phyloP scores from a whole-genome alignment of 2,888 invertebrate species.

The Galeopsomyia nigrocyanea region DNA sequence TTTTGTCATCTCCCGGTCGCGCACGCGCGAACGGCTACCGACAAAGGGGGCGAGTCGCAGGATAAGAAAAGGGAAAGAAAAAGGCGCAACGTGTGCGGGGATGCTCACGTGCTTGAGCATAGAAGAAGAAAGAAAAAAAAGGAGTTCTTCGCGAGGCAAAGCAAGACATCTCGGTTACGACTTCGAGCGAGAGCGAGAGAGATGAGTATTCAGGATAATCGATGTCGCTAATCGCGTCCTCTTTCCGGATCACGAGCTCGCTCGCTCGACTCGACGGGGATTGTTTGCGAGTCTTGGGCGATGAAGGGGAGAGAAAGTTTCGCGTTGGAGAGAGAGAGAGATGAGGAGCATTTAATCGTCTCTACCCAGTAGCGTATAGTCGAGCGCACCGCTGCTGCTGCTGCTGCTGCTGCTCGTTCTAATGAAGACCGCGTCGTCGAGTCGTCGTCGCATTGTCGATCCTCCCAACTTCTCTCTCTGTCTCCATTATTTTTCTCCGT shows the following conservation, averaged over 20 bases:
- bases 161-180: too few relatives aligned
- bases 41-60: slow-evolving; percentile 27
- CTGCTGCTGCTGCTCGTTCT: slow-evolving; percentile 49
- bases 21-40: slow-evolving; percentile 43
- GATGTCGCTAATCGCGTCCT: slow-evolving; percentile 49
- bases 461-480: slow-evolving; percentile 60
- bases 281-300: slow-evolving; percentile 36
- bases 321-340: not conserved
- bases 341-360: slow-evolving; percentile 7
- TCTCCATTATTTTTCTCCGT: slow-evolving; percentile 67
- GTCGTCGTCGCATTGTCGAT: slow-evolving; percentile 27
- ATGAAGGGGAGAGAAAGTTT: not conserved
- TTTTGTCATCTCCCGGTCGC: slow-evolving; percentile 45
- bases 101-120: too few relatives aligned
- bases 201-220: slow-evolving; percentile 38
- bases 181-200: slow-evolving; percentile 1
- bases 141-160: not conserved
- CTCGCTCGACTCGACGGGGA: slow-evolving; percentile 19
- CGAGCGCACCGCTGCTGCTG: not conserved
- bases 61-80: not conserved
- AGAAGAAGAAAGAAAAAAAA: slow-evolving; percentile 1
- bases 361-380: not conserved
- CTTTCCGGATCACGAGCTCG: slow-evolving; percentile 43
- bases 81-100: not conserved
- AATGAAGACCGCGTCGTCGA: slow-evolving; percentile 58